These are phyloP conservation scores for Orbicella faveolata DNA, from an alignment of 64 coral and sea anemone species.

Conservation along the genomic window DNA sequence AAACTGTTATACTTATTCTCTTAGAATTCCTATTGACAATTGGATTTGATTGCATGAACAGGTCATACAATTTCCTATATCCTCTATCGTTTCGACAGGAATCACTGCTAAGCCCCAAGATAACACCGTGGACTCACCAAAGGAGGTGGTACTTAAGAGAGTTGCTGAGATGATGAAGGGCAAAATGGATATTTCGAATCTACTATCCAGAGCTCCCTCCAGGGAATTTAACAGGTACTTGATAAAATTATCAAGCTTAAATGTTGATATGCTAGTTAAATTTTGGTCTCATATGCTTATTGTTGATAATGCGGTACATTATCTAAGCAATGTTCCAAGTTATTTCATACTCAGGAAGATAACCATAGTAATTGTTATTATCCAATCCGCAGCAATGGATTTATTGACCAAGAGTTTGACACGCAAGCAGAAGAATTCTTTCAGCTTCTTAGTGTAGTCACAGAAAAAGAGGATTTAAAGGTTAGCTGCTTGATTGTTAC, in stretches of 20 bases:
- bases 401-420: neutral
- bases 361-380: neutral
- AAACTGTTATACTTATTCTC: too few relatives aligned
- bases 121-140: neutral
- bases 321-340: too few relatives aligned
- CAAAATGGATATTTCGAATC: neutral
- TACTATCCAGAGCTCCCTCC: neutral
- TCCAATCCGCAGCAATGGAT: neutral
- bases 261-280: too few relatives aligned
- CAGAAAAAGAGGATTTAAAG: conserved; percentile 1
- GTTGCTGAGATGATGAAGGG: neutral
- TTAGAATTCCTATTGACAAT: too few relatives aligned
- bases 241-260: neutral
- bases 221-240: neutral
- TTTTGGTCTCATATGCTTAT: too few relatives aligned
- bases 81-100: neutral
- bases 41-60: too few relatives aligned
- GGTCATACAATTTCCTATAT: neutral
- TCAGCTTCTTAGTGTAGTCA: neutral
- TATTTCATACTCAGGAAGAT: neutral
- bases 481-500: neutral
- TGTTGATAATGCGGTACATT: too few relatives aligned
- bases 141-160: neutral
- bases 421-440: neutral
- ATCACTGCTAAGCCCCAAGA: neutral